Evolutionary conservation across 2,888 invertebrate genomes (phyloP).

Genomic region (Melieria crassipennis): DNA sequence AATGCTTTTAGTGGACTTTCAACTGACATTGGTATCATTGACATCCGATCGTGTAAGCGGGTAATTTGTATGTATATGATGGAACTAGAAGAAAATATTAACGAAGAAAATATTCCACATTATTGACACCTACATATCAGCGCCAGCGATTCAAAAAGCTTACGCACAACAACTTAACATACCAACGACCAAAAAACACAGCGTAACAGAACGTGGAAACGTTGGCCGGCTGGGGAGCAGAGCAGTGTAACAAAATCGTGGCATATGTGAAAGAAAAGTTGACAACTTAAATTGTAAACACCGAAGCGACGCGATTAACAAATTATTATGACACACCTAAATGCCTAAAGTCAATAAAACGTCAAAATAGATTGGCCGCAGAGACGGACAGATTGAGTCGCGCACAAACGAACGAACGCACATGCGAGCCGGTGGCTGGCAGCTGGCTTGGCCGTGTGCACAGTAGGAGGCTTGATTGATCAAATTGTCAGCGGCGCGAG

Average conservation of each 20-base stretch:
- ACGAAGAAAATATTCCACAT: too few species aligned
- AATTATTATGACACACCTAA: slow-evolving; percentile 28
- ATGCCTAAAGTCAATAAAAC: slow-evolving; percentile 23
- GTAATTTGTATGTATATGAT: too few species aligned
- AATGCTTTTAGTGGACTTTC: too few species aligned
- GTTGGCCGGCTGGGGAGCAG: too few species aligned
- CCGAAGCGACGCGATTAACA: slow-evolving; percentile 13
- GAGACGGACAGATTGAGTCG: background rate
- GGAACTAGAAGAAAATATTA: too few species aligned
- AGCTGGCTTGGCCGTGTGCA: background rate
- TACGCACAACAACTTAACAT: too few species aligned
- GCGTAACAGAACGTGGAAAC: too few species aligned
- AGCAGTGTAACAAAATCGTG: background rate
- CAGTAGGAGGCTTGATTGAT: slow-evolving; percentile 31
- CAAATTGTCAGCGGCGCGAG: slow-evolving; percentile 20
- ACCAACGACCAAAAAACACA: background rate
- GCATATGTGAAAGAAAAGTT: background rate
- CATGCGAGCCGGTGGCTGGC: background rate
- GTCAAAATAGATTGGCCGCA: slow-evolving; percentile 23
- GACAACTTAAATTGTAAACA: background rate
- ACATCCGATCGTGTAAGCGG: too few species aligned
- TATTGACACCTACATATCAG: background rate
- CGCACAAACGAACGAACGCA: background rate
- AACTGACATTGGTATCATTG: too few species aligned
- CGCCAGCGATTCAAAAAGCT: too few species aligned